Percentiles rank a stretch among this genome's conserved stretches.
phyloP scores from a whole-genome alignment of 2,888 invertebrate species.

The Apoda limacodes region DNA sequence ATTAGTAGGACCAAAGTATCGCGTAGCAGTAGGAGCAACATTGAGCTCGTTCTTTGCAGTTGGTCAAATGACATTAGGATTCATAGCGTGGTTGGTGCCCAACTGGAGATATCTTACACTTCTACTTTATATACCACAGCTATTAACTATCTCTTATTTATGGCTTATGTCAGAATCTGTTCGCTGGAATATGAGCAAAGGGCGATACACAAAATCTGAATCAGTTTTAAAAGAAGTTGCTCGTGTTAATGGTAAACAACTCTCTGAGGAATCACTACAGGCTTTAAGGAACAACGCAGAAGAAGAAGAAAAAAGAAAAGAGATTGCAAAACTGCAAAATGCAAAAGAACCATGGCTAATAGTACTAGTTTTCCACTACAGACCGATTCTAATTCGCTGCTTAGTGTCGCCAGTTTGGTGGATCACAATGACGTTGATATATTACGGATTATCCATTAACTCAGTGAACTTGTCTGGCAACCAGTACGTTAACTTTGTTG shows the following conservation, averaged over 20 bases:
- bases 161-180: slow-evolving; percentile 78
- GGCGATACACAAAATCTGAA: slow-evolving; percentile 74
- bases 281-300: slow-evolving; percentile 30
- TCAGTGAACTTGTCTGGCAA: slow-evolving; percentile 76
- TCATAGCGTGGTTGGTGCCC: slow-evolving; percentile 74
- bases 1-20: slow-evolving; percentile 76
- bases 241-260: slow-evolving; percentile 58
- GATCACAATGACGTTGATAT: slow-evolving; percentile 77
- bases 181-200: slow-evolving; percentile 80
- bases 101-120: slow-evolving; percentile 77
- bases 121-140: slow-evolving; percentile 74
- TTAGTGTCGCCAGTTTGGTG: slow-evolving; percentile 70
- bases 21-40: slow-evolving; percentile 76
- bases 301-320: slow-evolving; percentile 24
- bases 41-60: slow-evolving; percentile 76
- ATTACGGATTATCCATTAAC: slow-evolving; percentile 78
- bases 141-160: slow-evolving; percentile 73
- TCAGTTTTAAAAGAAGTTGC: slow-evolving; percentile 72
- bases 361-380: slow-evolving; percentile 35
- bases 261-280: slow-evolving; percentile 36
- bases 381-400: slow-evolving; percentile 35
- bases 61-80: slow-evolving; percentile 75
- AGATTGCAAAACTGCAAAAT: slow-evolving; percentile 28
- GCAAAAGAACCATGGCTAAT: slow-evolving; percentile 38
- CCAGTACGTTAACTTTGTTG: slow-evolving; percentile 75